These are phyloP conservation scores for Yponomeuta sedellus DNA, from an alignment of 2,888 invertebrate species.

Conservation along the genomic window DNA sequence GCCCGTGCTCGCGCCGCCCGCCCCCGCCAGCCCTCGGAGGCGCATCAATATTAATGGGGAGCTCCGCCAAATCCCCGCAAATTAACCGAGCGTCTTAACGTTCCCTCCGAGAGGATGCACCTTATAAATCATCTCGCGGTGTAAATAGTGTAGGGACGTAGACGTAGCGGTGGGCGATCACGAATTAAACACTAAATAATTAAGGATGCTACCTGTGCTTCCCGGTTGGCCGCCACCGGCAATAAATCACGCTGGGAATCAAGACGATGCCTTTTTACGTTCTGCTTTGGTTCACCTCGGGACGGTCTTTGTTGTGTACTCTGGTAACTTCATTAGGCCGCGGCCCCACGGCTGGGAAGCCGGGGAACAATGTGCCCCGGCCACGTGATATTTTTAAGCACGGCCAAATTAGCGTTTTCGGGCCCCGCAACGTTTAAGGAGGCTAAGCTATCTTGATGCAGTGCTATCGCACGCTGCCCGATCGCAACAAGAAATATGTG, in stretches of 20 bases:
- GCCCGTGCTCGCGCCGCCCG: slow-evolving; percentile 13
- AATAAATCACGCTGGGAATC: slow-evolving; percentile 66
- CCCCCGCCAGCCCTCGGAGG: slow-evolving; percentile 15
- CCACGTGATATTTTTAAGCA: slow-evolving; percentile 46
- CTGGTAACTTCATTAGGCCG: slow-evolving; percentile 57
- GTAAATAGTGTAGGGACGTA: slow-evolving; percentile 65
- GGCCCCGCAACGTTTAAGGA: slow-evolving; percentile 39
- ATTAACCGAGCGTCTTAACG: slow-evolving; percentile 34
- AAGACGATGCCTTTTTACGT: slow-evolving; percentile 62
- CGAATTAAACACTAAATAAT: slow-evolving; percentile 75
- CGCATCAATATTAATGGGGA: slow-evolving; percentile 29
- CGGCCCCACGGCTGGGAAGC: slow-evolving; percentile 41
- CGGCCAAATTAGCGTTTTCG: slow-evolving; percentile 58
- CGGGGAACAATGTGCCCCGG: slow-evolving; percentile 50
- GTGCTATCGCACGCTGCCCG: slow-evolving; percentile 34
- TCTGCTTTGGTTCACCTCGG: slow-evolving; percentile 66
- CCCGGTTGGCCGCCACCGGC: slow-evolving; percentile 43
- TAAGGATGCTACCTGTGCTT: slow-evolving; percentile 39
- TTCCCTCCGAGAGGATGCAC: slow-evolving; percentile 35
- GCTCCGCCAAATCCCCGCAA: slow-evolving; percentile 30
- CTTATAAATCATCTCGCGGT: slow-evolving; percentile 62
- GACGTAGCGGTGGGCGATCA: slow-evolving; percentile 64
- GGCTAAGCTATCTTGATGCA: slow-evolving; percentile 44
- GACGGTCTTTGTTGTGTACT: slow-evolving; percentile 50
- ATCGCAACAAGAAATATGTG: slow-evolving; percentile 56